Evolutionary conservation across 2,797 vertebrate species (phyloP).

Genomic region (Triplophysa bombifrons): DNA sequence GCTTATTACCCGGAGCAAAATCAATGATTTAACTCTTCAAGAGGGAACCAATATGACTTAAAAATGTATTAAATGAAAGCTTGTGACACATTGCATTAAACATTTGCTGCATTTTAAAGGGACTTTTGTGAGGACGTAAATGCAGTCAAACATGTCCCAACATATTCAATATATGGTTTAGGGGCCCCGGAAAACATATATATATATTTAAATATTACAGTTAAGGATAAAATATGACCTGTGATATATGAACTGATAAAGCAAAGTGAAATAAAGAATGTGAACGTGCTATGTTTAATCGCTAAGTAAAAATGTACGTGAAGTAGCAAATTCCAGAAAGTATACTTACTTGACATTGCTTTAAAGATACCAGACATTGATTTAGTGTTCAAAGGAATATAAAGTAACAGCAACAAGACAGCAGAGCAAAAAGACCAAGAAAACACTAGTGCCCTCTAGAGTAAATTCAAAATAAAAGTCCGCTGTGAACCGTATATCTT

Average conservation of each 20-base stretch:
- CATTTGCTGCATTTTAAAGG: background rate
- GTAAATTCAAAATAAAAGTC: constrained; percentile 50
- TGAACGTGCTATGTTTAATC: background rate
- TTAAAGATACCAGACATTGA: constrained; percentile 67
- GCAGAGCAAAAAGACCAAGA: background rate
- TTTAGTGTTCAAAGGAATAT: background rate
- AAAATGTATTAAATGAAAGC: too few species aligned
- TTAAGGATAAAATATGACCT: background rate
- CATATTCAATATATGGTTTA: background rate
- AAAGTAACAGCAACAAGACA: too few species aligned
- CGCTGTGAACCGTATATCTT: too few species aligned
- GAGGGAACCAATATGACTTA: too few species aligned
- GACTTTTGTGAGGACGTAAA: background rate
- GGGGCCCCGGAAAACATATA: background rate
- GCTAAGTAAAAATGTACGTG: background rate
- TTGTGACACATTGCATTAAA: background rate
- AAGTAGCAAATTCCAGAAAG: background rate
- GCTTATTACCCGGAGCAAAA: background rate
- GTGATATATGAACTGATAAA: background rate
- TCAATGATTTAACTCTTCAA: constrained; percentile 24
- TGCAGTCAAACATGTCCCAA: background rate
- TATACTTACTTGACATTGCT: constrained; percentile 77
- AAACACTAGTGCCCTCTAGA: background rate
- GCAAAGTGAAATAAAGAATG: background rate
- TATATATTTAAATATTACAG: too few species aligned